A percentile compares a stretch with the other conserved stretches of the same genome.
These are phyloP conservation scores for Gibbula magus DNA, from an alignment of 2,888 invertebrate species.

Conservation along the genomic window DNA sequence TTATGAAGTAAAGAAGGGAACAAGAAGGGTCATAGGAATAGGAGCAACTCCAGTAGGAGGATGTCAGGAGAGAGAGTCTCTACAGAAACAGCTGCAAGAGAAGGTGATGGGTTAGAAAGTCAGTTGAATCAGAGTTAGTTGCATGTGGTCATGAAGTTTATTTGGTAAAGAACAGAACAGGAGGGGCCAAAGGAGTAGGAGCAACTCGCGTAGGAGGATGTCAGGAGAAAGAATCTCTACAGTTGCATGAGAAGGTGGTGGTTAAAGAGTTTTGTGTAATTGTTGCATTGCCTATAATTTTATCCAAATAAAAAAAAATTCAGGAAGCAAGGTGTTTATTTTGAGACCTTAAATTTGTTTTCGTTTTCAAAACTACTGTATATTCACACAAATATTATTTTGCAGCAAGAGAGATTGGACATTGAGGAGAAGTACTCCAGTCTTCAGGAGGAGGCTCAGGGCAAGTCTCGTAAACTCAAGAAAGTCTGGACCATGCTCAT, in stretches of 20 bases:
- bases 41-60: constrained; percentile 89
- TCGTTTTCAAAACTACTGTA: too few species aligned
- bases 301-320: too few species aligned
- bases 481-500: constrained; percentile 90
- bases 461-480: constrained; percentile 93
- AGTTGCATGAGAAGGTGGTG: constrained; percentile 90
- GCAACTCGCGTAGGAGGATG: constrained; percentile 89
- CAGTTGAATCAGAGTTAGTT: not conserved
- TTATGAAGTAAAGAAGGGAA: not conserved
- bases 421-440: constrained; percentile 95
- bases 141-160: not conserved
- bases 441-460: constrained; percentile 94
- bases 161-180: too few species aligned
- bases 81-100: constrained; percentile 88
- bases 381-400: constrained; percentile 24
- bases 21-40: constrained; percentile 97
- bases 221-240: constrained; percentile 85
- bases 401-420: constrained; percentile 89
- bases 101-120: constrained; percentile 82
- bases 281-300: too few species aligned
- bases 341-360: too few species aligned
- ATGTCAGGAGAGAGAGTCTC: constrained; percentile 85
- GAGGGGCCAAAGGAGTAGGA: constrained; percentile 98
- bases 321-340: too few species aligned
- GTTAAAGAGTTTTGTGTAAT: too few species aligned